Base-by-base conservation (phyloP, 2,113 vertebrate species). In the Dicentrarchus labrax region DNA sequence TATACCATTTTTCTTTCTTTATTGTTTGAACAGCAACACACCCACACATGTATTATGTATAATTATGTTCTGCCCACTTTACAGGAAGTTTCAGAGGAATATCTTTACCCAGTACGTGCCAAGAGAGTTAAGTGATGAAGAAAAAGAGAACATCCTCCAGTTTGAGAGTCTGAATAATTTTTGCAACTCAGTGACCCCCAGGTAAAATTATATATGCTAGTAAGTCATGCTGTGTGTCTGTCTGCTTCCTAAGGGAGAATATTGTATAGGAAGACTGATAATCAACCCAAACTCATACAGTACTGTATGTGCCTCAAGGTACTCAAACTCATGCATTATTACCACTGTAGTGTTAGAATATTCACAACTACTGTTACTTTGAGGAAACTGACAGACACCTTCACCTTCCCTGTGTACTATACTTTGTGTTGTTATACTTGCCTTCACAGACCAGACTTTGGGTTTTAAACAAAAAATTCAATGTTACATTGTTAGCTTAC, bases 81-180 rank as follows among this genome's bases (percentile, higher is more conserved):
- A 54, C 76, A 99, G 98, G 97, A 93, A 75, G 39, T 93, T 92
- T 90, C 95, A 91, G 65, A 96, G 85, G 94, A 98, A 98, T 77
- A 93, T 93, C 77, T 93, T 85, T 17, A 97, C 92, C 0, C 96
- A 98, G 74, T 98, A 97, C 80, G 80, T 83, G 36, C 88, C 97
- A 59, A 96, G 95, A 86, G 89, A 96, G 88, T 89, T 98, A 38
- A 93, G 91, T 57, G 71, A 93, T 8, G 91, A 96, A 80, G 96
- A 97, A 75, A 96, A 82, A 88, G 89, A 96, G 48, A 65, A 30
- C 4, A 67, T 83, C 38, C 67, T 95, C 78, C 89, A 94, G 59
- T 95, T 93, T 15, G 94, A 96, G 71, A 61, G 65, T 1, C 81
- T 99, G 72, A 95, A 85, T 83, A 80, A 91, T 22, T 97, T 99